Evolutionary conservation across 2,797 vertebrate species (phyloP).

Genomic region (Poecilia picta): DNA sequence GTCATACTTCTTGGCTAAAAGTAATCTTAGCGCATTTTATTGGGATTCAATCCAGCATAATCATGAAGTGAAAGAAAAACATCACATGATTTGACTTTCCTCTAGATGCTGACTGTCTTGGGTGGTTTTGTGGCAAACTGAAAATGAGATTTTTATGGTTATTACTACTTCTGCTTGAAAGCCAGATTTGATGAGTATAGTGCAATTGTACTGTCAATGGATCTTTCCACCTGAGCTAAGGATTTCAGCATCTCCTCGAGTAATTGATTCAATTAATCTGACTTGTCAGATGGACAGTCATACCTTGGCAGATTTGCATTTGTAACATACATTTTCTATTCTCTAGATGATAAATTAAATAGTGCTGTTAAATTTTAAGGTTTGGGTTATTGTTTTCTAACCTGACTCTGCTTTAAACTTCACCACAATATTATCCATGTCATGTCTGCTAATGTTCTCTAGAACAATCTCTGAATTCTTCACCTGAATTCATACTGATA

Average conservation of each 20-base stretch:
- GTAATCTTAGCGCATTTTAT: background rate
- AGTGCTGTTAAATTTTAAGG: background rate
- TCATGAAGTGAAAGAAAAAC: background rate
- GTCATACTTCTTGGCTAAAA: background rate
- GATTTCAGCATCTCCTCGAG: background rate
- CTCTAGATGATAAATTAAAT: background rate
- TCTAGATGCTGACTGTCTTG: background rate
- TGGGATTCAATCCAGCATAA: background rate
- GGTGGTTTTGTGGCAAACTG: background rate
- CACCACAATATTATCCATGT: background rate
- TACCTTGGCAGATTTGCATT: background rate
- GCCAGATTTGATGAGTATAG: background rate
- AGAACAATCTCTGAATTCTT: background rate
- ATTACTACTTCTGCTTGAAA: background rate
- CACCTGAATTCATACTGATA: background rate
- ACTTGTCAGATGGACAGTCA: background rate
- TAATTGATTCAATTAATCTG: background rate
- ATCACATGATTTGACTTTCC: background rate
- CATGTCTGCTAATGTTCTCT: background rate
- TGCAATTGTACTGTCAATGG: background rate
- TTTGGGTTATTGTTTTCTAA: background rate
- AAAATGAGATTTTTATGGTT: background rate
- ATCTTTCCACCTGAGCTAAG: background rate
- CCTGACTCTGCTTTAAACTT: background rate
- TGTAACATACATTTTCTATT: background rate